Percentiles rank a stretch among this genome's conserved stretches.
These are phyloP conservation scores for Spinibarbus caldwelli DNA, from an alignment of 2,797 vertebrate species.

Conservation along the genomic window DNA sequence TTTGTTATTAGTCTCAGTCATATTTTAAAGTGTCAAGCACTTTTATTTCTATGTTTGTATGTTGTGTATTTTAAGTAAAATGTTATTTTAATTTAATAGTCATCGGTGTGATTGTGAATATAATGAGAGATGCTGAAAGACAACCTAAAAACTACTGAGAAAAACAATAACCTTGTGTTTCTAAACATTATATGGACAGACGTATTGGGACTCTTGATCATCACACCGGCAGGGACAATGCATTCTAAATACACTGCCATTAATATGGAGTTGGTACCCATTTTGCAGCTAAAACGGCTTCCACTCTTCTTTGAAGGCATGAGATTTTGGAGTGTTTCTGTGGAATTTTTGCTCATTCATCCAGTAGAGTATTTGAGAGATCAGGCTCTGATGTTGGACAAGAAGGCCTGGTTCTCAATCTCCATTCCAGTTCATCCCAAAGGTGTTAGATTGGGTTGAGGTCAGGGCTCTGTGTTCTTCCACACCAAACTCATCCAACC, in stretches of 20 bases:
- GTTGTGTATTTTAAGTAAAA: constrained; percentile 29
- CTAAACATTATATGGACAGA: no score
- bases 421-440: neutral
- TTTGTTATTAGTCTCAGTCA: neutral
- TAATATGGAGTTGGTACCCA: neutral
- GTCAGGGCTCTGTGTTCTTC: neutral
- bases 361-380: neutral
- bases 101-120: neutral
- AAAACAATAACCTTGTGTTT: no score
- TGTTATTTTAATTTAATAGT: neutral
- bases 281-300: neutral
- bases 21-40: neutral
- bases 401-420: neutral
- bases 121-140: neutral
- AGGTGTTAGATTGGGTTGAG: neutral
- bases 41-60: neutral
- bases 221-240: neutral
- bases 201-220: neutral
- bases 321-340: neutral
- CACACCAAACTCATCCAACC: neutral
- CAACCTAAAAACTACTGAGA: no score
- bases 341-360: neutral
- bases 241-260: neutral
- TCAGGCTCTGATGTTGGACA: neutral
- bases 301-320: neutral